Evolutionary conservation across 2,113 vertebrate species (phyloP), one percentile per base, ranked within the genome.

Genomic region (Argyrosomus japonicus): DNA sequence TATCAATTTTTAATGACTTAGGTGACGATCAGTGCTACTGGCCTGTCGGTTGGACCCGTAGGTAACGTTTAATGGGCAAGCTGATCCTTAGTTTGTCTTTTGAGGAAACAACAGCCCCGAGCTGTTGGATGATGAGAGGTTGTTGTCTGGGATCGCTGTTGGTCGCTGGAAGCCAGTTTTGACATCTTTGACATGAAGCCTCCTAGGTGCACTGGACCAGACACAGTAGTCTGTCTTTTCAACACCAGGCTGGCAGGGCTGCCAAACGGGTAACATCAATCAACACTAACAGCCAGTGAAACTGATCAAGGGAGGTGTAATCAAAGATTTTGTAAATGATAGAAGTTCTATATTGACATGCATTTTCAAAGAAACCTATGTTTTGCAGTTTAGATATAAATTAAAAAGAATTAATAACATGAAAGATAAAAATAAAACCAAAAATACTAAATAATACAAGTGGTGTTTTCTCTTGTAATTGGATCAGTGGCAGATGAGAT

Each of bases 181-280:
- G 81, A 85, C 83, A 85, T 47, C 54, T 70, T 29, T 84, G 84
- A 81, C 65, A 86, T 45, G n/a, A 64, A 48, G 45, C 63, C 27
- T 82, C 65, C 78, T 60, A 86, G 67, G 60, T 60, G 29, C 86
- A 84, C 53, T 63, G 58, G 56, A 84, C 81, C 23, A 75, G 47
- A 68, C 29, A 60, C 10, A 73, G 74, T 40, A 23, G 43, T 27
- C 60, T 79, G 50, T 68, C 79, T 48, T 71, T 83, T 68, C 50
- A 56, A 69, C 68, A 68, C 32, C 64, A 36, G 72, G 29, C 6
- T 15, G 23, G 27, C 17, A 23, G 23, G 12, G 47, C 74, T 83
- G 68, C 48, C 70, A 81, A 75, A 82, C 21, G 57, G 47, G 29
- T 56, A 65, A 48, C 63, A 70, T 58, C 57, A 23, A 77, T 81